Conservation (phyloP, 2,888 invertebrate species). For the Ormia ochracea region DNA sequence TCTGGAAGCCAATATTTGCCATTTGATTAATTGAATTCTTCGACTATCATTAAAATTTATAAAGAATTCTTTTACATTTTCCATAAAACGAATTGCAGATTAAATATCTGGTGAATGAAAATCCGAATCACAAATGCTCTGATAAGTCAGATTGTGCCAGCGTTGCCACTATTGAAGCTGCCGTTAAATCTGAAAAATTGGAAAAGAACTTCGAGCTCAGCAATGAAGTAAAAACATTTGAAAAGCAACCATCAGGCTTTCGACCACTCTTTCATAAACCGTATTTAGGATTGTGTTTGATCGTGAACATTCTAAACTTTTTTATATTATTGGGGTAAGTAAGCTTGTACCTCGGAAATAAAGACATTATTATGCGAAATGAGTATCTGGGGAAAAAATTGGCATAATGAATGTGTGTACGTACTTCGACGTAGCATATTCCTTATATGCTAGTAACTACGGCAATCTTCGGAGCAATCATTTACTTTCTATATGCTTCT, state of each 20-base stretch:
- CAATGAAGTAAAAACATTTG: neutral
- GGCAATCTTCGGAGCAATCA: no score
- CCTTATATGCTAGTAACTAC: no score
- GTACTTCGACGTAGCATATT: no score
- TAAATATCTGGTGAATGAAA: conserved; percentile 56
- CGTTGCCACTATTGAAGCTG: conserved; percentile 51
- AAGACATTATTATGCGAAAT: no score
- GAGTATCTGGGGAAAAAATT: no score
- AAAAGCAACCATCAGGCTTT: conserved; percentile 40
- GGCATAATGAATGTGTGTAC: no score
- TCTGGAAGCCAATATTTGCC: no score
- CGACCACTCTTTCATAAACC: conserved; percentile 64
- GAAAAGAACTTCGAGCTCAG: neutral
- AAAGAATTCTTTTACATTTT: neutral
- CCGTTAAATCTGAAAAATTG: neutral
- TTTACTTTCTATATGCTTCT: no score
- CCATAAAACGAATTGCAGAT: conserved; percentile 39
- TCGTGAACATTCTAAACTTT: conserved; percentile 53
- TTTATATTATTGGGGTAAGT: conserved; percentile 79
- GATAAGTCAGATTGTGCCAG: conserved; percentile 16
- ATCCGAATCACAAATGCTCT: conserved; percentile 26
- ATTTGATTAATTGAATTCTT: no score
- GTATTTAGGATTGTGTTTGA: conserved; percentile 77
- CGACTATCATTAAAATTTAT: no score
- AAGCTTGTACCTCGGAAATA: neutral